These are phyloP conservation scores for Melinaea marsaeus DNA, from an alignment of 2,888 invertebrate species.

Conservation along the genomic window DNA sequence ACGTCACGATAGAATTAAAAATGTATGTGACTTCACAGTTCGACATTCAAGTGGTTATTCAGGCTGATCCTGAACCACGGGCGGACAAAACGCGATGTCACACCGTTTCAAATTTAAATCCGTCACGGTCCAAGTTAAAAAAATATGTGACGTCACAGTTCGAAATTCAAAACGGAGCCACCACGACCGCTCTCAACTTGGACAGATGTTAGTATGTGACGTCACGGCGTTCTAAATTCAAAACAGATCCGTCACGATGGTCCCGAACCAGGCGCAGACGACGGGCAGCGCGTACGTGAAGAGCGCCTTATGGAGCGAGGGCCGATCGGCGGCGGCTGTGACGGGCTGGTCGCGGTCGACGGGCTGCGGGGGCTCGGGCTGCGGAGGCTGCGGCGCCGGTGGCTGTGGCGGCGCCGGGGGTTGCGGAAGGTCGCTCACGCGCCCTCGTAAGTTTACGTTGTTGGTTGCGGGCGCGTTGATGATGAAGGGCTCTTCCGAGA, in stretches of 20 bases:
- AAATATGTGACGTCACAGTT: constrained; percentile 26
- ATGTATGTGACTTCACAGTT: neutral
- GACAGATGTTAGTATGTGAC: constrained; percentile 13
- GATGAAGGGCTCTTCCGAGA: constrained; percentile 50
- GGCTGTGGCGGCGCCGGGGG: constrained; percentile 18
- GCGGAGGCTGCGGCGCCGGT: constrained; percentile 8
- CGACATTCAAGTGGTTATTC: neutral
- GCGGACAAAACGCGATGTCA: constrained; percentile 4
- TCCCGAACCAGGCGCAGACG: constrained; percentile 91
- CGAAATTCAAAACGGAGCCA: neutral
- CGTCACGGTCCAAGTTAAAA: constrained; percentile 3
- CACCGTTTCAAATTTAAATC: neutral
- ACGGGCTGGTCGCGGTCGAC: constrained; percentile 46
- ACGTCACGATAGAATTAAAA: constrained; percentile 3
- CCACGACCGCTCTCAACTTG: neutral
- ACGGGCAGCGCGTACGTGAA: constrained; percentile 88
- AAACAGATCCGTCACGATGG: constrained; percentile 88
- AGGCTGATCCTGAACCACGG: too few species aligned
- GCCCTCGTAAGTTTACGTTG: constrained; percentile 42
- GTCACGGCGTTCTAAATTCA: constrained; percentile 61
- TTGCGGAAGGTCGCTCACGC: constrained; percentile 18
- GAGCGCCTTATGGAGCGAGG: constrained; percentile 80
- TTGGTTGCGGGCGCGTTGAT: constrained; percentile 47
- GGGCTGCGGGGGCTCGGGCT: constrained; percentile 14
- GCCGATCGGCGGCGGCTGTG: constrained; percentile 54